Evolutionary conservation across 2,888 invertebrate species (phyloP).

Genomic region (Mythimna loreyi): DNA sequence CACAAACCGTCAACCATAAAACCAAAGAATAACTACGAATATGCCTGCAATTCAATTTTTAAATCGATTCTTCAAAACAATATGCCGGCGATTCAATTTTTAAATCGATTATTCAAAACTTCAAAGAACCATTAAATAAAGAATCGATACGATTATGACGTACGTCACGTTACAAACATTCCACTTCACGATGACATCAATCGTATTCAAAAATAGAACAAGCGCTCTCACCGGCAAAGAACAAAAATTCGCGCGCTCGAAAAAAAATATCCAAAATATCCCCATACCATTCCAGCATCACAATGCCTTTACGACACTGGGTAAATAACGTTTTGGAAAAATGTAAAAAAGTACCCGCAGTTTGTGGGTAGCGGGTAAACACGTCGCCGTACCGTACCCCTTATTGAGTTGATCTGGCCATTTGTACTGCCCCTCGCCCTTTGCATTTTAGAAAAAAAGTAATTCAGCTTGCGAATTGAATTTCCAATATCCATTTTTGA

Average conservation of each 20-base stretch:
- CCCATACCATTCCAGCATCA: constrained; percentile 82
- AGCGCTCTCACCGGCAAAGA: constrained; percentile 54
- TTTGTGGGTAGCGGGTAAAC: constrained; percentile 90
- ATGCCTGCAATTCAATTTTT: no score
- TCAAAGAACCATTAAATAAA: background rate
- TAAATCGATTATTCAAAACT: background rate
- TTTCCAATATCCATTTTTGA: constrained; percentile 90
- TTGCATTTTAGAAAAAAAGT: constrained; percentile 82
- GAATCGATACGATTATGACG: background rate
- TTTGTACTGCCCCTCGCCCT: constrained; percentile 87
- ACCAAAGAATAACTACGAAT: no score
- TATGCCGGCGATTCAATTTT: no score
- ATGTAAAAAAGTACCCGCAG: constrained; percentile 85
- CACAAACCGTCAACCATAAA: no score
- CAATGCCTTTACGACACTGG: constrained; percentile 90
- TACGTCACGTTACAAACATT: constrained; percentile 33
- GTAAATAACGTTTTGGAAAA: constrained; percentile 89
- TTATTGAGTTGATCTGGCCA: constrained; percentile 90
- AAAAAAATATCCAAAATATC: constrained; percentile 78
- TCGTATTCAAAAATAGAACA: constrained; percentile 76
- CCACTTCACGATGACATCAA: constrained; percentile 60
- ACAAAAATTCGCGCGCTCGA: constrained; percentile 71
- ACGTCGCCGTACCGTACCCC: constrained; percentile 86
- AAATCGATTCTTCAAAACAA: background rate
- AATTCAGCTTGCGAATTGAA: constrained; percentile 84